phyloP scores from a whole-genome alignment of 2,113 vertebrate genomes.

The Ailurus styani region DNA sequence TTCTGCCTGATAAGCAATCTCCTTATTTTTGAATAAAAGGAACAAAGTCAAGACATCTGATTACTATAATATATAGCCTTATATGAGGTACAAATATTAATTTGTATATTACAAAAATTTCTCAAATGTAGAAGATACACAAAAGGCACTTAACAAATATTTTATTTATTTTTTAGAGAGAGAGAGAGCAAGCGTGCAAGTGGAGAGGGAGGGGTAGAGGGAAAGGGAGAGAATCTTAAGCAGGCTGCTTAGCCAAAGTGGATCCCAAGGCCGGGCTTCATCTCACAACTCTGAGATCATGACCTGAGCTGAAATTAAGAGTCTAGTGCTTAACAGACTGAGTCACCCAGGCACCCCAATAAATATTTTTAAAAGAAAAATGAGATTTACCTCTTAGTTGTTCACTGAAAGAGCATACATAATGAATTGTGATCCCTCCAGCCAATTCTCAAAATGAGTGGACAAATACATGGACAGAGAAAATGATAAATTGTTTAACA shows the following conservation, averaged over 20 bases:
- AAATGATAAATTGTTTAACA: not conserved
- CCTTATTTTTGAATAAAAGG: not conserved
- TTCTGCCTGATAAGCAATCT: not conserved
- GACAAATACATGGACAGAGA: not conserved
- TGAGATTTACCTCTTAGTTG: not conserved
- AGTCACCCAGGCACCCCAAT: not conserved
- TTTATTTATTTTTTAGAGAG: not conserved
- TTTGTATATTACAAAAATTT: not conserved
- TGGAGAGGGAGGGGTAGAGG: not conserved
- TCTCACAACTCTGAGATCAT: not conserved
- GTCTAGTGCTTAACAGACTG: not conserved
- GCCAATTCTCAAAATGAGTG: not conserved
- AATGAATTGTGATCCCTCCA: not conserved
- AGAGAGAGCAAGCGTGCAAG: not conserved
- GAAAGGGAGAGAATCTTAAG: not conserved
- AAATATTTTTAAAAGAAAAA: not conserved
- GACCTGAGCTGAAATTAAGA: not conserved
- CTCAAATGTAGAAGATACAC: not conserved
- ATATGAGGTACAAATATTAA: not conserved
- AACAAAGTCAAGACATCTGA: not conserved
- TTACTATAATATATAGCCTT: not conserved
- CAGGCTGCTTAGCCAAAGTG: not conserved
- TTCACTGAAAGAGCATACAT: not conserved
- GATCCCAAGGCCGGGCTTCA: not conserved
- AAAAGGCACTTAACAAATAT: not conserved